Percentiles rank a stretch among this genome's conserved stretches.
These are phyloP conservation scores for Macropus fuliginosus DNA, from an alignment of 2,797 vertebrate genomes.

Conservation along the genomic window DNA sequence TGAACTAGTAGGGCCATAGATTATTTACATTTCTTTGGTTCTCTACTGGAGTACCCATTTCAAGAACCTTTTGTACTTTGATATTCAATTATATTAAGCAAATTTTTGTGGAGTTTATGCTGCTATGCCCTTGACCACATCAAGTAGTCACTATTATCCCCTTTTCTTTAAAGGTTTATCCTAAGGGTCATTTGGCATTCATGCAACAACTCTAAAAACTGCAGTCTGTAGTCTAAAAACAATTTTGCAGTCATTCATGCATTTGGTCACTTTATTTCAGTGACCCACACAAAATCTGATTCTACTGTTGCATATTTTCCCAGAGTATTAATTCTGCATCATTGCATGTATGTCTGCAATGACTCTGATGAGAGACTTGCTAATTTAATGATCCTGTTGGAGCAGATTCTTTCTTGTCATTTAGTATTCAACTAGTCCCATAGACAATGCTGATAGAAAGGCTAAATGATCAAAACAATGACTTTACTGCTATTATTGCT, in stretches of 20 bases:
- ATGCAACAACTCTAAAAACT: background rate
- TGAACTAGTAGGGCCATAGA: background rate
- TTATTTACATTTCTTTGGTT: background rate
- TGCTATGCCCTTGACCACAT: background rate
- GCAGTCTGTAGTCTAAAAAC: background rate
- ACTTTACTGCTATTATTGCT: background rate
- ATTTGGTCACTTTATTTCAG: background rate
- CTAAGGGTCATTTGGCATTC: background rate
- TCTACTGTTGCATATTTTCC: background rate
- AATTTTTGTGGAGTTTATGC: background rate
- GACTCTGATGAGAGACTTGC: background rate
- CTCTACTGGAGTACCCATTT: background rate
- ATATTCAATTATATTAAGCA: background rate
- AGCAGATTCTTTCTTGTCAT: background rate
- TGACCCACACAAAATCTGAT: background rate
- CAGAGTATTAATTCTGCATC: background rate
- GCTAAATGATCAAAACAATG: background rate
- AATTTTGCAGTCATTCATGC: background rate
- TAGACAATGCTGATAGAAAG: background rate
- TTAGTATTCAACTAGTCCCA: background rate
- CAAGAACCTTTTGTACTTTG: background rate
- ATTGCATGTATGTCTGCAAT: background rate
- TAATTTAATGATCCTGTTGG: background rate
- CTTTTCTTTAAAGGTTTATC: background rate
- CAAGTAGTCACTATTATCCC: background rate